Percentiles rank a stretch among this genome's conserved stretches.
phyloP scores from a whole-genome alignment of 2,113 vertebrate genomes.

The Polypterus senegalus region DNA sequence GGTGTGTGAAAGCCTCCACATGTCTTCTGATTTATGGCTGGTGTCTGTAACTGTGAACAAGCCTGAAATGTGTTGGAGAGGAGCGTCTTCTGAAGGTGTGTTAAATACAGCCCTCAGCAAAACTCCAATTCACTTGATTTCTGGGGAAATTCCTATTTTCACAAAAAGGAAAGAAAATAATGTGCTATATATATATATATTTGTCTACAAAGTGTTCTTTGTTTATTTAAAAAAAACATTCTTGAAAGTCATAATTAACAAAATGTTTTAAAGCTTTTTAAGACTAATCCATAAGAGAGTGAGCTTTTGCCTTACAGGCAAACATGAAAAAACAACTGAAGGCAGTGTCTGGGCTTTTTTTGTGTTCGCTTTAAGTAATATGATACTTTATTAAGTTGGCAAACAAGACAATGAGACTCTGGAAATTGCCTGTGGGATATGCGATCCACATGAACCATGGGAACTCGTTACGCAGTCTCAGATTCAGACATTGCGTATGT shows the following conservation, averaged over 20 bases:
- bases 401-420: constrained; percentile 42
- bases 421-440: constrained; percentile 28
- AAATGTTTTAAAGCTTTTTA: constrained; percentile 34
- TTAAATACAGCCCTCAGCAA: no score
- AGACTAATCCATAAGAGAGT: constrained; percentile 29
- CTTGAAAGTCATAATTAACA: constrained; percentile 45
- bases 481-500: neutral
- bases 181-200: no score
- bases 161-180: no score
- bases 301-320: constrained; percentile 31
- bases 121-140: no score
- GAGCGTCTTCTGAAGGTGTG: no score
- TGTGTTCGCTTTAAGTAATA: constrained; percentile 27
- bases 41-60: no score
- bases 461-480: constrained; percentile 33
- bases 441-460: constrained; percentile 41
- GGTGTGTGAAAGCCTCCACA: no score
- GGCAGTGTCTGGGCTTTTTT: constrained; percentile 27
- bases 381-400: constrained; percentile 45
- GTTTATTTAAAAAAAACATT: no score
- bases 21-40: no score
- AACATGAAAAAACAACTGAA: constrained; percentile 28
- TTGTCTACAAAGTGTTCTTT: no score
- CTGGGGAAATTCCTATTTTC: no score
- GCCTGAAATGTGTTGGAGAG: no score